Evolutionary conservation across 1,140 invertebrate genomes (phyloP), one percentile per base, ranked within the genome.

Genomic region (Gonioctena quinquepunctata): DNA sequence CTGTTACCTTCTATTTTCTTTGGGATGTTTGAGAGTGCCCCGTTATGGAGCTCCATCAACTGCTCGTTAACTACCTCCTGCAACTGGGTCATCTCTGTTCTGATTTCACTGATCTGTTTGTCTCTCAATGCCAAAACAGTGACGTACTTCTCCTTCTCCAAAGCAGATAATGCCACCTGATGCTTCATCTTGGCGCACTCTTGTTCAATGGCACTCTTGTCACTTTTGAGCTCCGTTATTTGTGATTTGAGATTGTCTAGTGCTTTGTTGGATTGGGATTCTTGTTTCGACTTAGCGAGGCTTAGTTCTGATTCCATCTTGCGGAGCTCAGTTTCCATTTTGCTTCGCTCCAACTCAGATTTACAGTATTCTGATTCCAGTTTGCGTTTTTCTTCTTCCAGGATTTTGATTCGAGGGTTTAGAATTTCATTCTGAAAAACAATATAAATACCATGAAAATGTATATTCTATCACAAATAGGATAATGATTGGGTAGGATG

Each of bases 111-210:
- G 22, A 83, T 78, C 69, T 83, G 80, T 21, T 63, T 49, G 70
- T 83, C 77, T 50, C 80, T 65, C 6, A 79, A 73, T 22, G 69
- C 71, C 26, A 83, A 69, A 13, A 83, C 76, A 7, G 79, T 77
- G 22, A 77, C 57, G 42, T 76, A 79, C 62, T 83, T 83, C 27
- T 83, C 80, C 54, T 74, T 79, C 66, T 83, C 81, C 56, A 81
- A 74, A 21, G 75, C 73, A n/a, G 66, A 52, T 18, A 82, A 21
- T 11, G 70, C 71, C 28, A 83, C 54, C 61, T 82, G 70, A 67
- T 81, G 77, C 60, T 77, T 74, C 16, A 83, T 52, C 25, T 64
- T 68, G 6, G 54, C 49, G 27, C 64, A 75, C 57, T 80, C 77
- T 57, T 73, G 68, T 54, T 80, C 77, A 13, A 73, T 16, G 7